Conservation (phyloP, 2,797 vertebrate genomes). For the Acanthornis magna region DNA sequence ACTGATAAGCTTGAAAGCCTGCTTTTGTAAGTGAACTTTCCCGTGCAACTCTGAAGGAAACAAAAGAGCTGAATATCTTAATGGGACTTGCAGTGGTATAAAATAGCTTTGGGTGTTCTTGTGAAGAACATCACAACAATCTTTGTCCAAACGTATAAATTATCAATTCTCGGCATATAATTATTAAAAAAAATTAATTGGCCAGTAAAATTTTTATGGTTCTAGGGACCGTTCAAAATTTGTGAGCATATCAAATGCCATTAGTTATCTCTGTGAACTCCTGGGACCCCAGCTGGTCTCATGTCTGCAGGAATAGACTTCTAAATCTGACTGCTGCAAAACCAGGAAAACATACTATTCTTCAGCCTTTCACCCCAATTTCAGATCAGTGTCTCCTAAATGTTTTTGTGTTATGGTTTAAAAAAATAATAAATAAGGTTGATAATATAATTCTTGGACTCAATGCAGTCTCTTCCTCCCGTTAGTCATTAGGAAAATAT, state of each 20-base stretch:
- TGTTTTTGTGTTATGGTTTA: constrained; percentile 50
- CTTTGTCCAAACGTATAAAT: background rate
- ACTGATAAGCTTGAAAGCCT: background rate
- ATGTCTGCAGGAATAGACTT: background rate
- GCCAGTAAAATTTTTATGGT: background rate
- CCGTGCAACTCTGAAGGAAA: background rate
- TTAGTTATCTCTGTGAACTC: constrained; percentile 6
- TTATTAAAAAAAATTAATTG: background rate
- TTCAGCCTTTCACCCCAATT: constrained; percentile 31
- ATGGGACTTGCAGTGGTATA: background rate
- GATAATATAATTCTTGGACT: constrained; percentile 65
- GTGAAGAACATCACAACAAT: background rate
- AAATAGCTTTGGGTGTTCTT: background rate
- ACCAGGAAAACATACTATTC: constrained; percentile 10
- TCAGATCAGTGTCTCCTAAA: constrained; percentile 36
- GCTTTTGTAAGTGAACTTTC: background rate
- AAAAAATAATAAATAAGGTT: constrained; percentile 63
- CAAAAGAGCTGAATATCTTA: background rate
- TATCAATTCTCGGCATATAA: background rate
- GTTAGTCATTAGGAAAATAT: constrained; percentile 65
- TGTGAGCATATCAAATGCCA: background rate
- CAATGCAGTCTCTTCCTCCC: constrained; percentile 32
- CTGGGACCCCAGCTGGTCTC: background rate
- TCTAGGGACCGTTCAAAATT: background rate
- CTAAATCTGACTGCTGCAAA: constrained; percentile 1